Conservation (phyloP, 2,797 vertebrate genomes). For the Oryzias sinensis region DNA sequence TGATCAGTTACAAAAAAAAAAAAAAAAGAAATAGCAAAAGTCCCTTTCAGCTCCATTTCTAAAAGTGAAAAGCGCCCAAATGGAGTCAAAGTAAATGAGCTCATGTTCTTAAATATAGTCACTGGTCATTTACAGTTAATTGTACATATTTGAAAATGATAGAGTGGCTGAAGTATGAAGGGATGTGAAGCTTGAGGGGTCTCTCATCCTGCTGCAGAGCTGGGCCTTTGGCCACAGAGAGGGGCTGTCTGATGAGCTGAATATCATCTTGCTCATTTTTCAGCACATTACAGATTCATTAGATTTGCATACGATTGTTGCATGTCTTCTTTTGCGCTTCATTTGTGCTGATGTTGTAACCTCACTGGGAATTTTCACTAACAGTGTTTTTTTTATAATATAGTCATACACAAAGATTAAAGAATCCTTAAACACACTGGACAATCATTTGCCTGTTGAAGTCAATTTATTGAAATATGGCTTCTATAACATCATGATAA, state of each 20-base stretch:
- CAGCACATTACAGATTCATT: slow-evolving; percentile 52
- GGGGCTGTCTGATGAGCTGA: slow-evolving; percentile 40
- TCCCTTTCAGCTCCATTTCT: not conserved
- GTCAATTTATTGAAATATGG: too few species aligned
- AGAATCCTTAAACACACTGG: too few species aligned
- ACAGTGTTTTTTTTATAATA: too few species aligned
- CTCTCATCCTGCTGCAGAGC: slow-evolving; percentile 24
- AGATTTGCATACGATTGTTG: slow-evolving; percentile 50
- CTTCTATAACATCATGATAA: too few species aligned
- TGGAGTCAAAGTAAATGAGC: slow-evolving; percentile 4
- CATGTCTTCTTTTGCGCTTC: slow-evolving; percentile 42
- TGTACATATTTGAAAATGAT: slow-evolving; percentile 24
- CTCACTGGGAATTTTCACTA: slow-evolving; percentile 31
- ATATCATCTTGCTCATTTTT: slow-evolving; percentile 50
- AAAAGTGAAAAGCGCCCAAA: not conserved
- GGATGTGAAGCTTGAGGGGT: slow-evolving; percentile 38
- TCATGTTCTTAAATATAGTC: slow-evolving; percentile 19
- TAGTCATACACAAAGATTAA: too few species aligned
- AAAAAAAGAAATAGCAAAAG: not conserved
- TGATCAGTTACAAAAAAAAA: too few species aligned
- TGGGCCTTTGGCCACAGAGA: slow-evolving; percentile 20
- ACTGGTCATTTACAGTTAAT: slow-evolving; percentile 30
- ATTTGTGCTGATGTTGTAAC: slow-evolving; percentile 48
- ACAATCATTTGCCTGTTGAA: too few species aligned
- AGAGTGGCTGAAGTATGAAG: slow-evolving; percentile 35